Evolutionary conservation across 1,140 invertebrate genomes (phyloP), one percentile per base, ranked within the genome.

Genomic region (Tribolium madens): DNA sequence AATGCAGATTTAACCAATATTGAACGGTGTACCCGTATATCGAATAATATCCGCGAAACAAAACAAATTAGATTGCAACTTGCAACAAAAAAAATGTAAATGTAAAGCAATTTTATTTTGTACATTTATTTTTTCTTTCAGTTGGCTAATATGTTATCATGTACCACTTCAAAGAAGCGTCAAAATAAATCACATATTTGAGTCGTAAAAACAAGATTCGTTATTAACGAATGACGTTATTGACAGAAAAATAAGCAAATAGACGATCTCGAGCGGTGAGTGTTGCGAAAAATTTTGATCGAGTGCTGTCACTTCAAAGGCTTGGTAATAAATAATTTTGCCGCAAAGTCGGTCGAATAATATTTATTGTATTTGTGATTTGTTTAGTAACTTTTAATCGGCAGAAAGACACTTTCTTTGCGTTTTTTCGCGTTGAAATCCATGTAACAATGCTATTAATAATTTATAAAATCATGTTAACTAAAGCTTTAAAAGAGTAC

Each of bases 391-490:
- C n/a, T n/a, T n/a, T n/a, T n/a, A n/a, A n/a, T 47, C 14, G 7
- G 13, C n/a, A 14, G 50, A 14, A 3, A 17, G 50, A 53, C 50
- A 17, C 10, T 17, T 10, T 21, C 21, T 60, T 60, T 60, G 53
- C 53, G 21, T 60, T 60, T n/a, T 64, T 64, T 64, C 31, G 10
- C 21, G 21, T 9, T 64, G 13, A 64, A 64, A 13, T 64, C 21
- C 10, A 5, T 71, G 17, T 70, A 70, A 70, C 26, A 31, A 10
- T 42, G 26, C 46, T 48, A 73, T 73, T 52, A 73, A 73, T 73
- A 73, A 73, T 73, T 48, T 73, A 73, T 73, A 53, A 53, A 53
- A 53, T 73, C 48, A 26, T 73, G 31, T 73, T 73, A 57, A 73
- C 15, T 73, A 73, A 76, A 71, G 21, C 31, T 77, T 71, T 48